Base-by-base conservation (phyloP, 2,888 invertebrate genomes). In the Aspidapion aeneum region DNA sequence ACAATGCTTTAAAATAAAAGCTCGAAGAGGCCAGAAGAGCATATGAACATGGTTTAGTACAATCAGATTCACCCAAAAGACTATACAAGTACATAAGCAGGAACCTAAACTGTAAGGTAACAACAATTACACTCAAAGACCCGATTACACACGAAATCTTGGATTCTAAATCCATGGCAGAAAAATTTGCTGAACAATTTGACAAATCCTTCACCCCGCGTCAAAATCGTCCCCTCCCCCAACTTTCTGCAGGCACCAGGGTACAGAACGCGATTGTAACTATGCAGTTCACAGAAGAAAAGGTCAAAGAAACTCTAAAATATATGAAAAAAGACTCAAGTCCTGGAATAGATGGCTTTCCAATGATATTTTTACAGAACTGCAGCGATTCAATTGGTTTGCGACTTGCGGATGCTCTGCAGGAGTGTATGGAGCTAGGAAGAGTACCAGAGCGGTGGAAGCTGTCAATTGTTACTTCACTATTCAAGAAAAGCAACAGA, bases 41-140 rank as follows among this genome's bases (percentile, higher is more conserved):
- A 19, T 55, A 55, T 55, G 55, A n/a, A n/a, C n/a, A n/a, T n/a
- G n/a, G n/a, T n/a, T n/a, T n/a, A n/a, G n/a, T n/a, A n/a, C n/a
- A n/a, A 1, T 19, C 57, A 17, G 22, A 57, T 22, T 57, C 57
- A 22, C 57, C 57, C 20, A 57, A 57, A 57, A 21, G 18, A 35
- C 3, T 57, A 18, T 57, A 21, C n/a, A 57, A 57, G 17, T 57
- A 57, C 22, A 57, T 57, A 21, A 57, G 21, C 2, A 2, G 2
- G 18, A 57, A 57, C 57, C 22, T 57, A 18, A 57, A 57, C n/a
- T 57, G 18, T 17, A 55, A 55, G 16, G 55, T 22, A 21, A 9
- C 57, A 57, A 17, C n/a, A 18, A 35, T 22, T 21, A 21, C 35
- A 5, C 35, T 22, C 5, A 35, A 22, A 57, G 57, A 57, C 22